These are phyloP conservation scores for Tenthredo livida DNA, from an alignment of 2,888 invertebrate species.

Conservation along the genomic window DNA sequence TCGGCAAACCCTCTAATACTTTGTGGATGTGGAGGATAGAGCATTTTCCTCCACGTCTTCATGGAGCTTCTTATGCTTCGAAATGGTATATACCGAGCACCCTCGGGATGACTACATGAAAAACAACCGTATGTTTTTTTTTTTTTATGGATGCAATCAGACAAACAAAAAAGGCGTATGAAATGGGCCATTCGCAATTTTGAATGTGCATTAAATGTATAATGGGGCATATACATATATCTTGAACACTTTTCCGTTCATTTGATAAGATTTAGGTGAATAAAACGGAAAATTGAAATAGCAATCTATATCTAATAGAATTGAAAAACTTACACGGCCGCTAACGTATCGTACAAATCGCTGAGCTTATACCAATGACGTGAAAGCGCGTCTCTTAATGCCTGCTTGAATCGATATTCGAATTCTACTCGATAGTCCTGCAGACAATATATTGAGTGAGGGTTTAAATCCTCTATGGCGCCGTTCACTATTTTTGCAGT, in stretches of 20 bases:
- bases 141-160: no score
- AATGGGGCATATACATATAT: neutral
- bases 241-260: neutral
- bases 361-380: slow-evolving; percentile 40
- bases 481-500: slow-evolving; percentile 42
- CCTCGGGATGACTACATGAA: no score
- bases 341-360: slow-evolving; percentile 30
- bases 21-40: slow-evolving; percentile 33
- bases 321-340: slow-evolving; percentile 45
- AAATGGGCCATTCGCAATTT: no score
- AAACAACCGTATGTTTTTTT: no score
- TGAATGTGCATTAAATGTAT: no score
- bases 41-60: slow-evolving; percentile 30
- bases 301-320: neutral
- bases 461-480: neutral
- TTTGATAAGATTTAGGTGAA: slow-evolving; percentile 7
- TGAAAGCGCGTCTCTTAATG: slow-evolving; percentile 35
- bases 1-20: slow-evolving; percentile 38
- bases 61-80: neutral
- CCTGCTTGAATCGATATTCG: slow-evolving; percentile 36
- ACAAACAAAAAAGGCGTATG: no score
- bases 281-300: neutral
- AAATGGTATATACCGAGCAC: no score
- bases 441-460: slow-evolving; percentile 35
- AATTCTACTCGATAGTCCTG: slow-evolving; percentile 6